Percentiles rank a stretch among this genome's conserved stretches.
These are phyloP conservation scores for Sphenopsis melanotis DNA, from an alignment of 2,797 vertebrate species.

Conservation along the genomic window DNA sequence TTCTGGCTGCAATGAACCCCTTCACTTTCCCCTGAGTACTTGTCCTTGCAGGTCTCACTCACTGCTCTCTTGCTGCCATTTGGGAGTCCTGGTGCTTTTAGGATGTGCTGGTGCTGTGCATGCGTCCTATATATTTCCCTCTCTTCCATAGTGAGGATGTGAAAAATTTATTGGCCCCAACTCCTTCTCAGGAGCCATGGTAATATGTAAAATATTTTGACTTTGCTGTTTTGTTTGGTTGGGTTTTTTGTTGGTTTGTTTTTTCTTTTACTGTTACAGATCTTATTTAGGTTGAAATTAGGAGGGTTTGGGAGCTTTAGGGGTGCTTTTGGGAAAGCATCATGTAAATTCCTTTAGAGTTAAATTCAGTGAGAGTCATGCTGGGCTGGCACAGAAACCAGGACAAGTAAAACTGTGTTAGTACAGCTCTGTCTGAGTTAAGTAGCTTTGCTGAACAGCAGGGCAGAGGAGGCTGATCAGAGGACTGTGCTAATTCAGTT, in stretches of 20 bases:
- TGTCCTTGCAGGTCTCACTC: background rate
- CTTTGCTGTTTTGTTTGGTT: background rate
- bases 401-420: constrained; percentile 39
- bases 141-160: background rate
- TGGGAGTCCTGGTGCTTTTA: background rate
- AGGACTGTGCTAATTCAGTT: constrained; percentile 60
- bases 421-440: constrained; percentile 48
- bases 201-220: background rate
- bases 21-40: background rate
- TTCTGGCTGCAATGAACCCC: background rate
- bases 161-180: background rate
- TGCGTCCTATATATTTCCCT: background rate
- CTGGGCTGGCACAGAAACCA: constrained; percentile 39
- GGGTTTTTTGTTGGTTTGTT: too few species aligned
- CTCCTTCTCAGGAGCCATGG: background rate
- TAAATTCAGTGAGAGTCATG: constrained; percentile 14
- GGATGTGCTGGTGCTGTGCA: background rate
- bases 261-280: background rate
- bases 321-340: background rate
- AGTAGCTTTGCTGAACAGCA: constrained; percentile 63
- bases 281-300: background rate
- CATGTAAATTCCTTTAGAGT: constrained; percentile 9
- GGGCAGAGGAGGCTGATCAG: constrained; percentile 57
- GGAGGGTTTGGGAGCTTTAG: background rate
- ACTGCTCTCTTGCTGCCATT: background rate